These are phyloP conservation scores for Enhydra lutris DNA, from an alignment of 2,113 vertebrate genomes.

Conservation along the genomic window DNA sequence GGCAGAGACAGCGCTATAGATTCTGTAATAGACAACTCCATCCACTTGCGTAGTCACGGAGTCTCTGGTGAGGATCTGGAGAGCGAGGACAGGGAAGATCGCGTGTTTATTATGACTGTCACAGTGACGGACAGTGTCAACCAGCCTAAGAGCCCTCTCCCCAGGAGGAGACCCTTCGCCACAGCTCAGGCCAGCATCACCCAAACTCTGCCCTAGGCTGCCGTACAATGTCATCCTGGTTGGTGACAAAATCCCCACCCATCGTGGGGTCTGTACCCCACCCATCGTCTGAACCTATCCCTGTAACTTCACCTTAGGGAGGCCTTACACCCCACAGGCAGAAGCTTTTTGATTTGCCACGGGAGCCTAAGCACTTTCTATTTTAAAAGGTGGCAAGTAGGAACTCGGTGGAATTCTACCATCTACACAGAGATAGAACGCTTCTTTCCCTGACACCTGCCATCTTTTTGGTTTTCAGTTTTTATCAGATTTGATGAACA, in stretches of 20 bases:
- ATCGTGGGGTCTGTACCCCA: not conserved
- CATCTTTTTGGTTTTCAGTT: not conserved
- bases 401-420: not conserved
- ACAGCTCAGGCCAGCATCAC: not conserved
- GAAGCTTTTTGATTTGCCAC: not conserved
- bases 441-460: not conserved
- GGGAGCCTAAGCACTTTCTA: not conserved
- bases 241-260: not conserved
- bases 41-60: conserved; percentile 90
- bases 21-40: conserved; percentile 89
- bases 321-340: not conserved
- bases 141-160: not conserved
- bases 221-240: not conserved
- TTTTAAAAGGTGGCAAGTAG: not conserved
- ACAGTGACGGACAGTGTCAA: not conserved
- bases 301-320: not conserved
- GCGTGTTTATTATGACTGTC: not conserved
- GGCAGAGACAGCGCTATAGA: conserved; percentile 85
- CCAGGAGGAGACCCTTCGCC: fast-evolving
- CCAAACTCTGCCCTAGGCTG: not conserved
- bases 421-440: not conserved
- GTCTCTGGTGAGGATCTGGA: conserved; percentile 89
- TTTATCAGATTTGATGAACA: not conserved
- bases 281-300: too few species aligned
- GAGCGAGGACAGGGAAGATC: not conserved